These are phyloP conservation scores for Tyria jacobaeae DNA, from an alignment of 2,888 invertebrate genomes.

Conservation along the genomic window DNA sequence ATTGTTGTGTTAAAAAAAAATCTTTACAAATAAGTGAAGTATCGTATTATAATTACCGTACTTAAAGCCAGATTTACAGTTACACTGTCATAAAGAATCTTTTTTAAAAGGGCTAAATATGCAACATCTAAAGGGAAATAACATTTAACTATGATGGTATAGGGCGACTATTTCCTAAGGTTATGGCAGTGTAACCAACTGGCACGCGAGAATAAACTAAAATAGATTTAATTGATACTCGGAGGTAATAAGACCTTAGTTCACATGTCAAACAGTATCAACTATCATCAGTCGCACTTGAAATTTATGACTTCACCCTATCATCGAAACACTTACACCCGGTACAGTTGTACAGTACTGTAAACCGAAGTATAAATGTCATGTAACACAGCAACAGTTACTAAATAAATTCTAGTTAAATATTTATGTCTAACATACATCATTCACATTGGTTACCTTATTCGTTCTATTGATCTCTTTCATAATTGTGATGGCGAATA, in stretches of 20 bases:
- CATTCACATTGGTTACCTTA: conserved; percentile 71
- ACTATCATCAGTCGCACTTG: conserved; percentile 80
- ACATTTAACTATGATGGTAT: conserved; percentile 31
- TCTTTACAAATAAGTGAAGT: conserved; percentile 86
- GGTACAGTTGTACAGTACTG: conserved; percentile 64
- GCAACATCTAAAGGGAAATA: conserved; percentile 43
- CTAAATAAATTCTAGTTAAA: conserved; percentile 75
- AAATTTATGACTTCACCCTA: conserved; percentile 63
- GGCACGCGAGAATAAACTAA: conserved; percentile 70
- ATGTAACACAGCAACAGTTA: conserved; percentile 77
- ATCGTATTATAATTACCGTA: conserved; percentile 82
- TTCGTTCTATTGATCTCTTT: conserved; percentile 70
- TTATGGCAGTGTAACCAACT: conserved; percentile 64
- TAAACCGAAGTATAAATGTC: conserved; percentile 62
- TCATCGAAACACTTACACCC: conserved; percentile 57
- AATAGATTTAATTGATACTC: conserved; percentile 85
- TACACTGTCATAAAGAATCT: conserved; percentile 63
- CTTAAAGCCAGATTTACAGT: conserved; percentile 62
- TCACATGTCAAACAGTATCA: conserved; percentile 80
- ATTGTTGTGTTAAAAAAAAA: conserved; percentile 86
- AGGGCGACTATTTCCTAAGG: conserved; percentile 26
- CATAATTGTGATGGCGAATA: conserved; percentile 80
- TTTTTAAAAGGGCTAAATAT: conserved; percentile 41
- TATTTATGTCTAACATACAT: conserved; percentile 75
- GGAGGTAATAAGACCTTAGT: conserved; percentile 85